These are phyloP conservation scores for Tetrapedia diversipes DNA, from an alignment of 2,888 invertebrate genomes.

Conservation along the genomic window DNA sequence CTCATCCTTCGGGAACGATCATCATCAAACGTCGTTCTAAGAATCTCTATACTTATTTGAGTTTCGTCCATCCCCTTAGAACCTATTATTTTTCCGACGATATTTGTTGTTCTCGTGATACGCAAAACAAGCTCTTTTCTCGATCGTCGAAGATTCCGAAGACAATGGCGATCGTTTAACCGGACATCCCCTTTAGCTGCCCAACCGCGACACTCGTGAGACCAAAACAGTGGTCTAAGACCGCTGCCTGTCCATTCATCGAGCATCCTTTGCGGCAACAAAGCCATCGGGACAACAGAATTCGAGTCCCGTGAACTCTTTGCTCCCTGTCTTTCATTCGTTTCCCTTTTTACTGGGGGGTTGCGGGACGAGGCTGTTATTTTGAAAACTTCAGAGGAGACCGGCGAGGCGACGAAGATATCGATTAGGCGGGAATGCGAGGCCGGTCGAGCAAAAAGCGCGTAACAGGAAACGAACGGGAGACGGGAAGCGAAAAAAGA, in stretches of 20 bases:
- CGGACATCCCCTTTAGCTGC: not conserved
- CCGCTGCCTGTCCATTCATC: conserved; percentile 8
- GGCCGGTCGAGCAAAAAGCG: not conserved
- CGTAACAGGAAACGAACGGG: not conserved
- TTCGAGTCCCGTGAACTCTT: not conserved
- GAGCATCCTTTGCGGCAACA: conserved; percentile 13
- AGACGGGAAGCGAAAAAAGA: too few species aligned
- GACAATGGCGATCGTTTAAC: not conserved
- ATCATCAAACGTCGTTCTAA: too few species aligned
- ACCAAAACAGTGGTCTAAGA: not conserved
- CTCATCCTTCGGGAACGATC: too few species aligned
- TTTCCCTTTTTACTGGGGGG: not conserved
- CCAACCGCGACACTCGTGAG: not conserved
- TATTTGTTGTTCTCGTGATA: not conserved
- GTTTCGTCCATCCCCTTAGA: not conserved
- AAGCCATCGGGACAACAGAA: conserved; percentile 2
- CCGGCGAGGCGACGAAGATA: conserved; percentile 2
- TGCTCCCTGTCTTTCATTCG: not conserved
- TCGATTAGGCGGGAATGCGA: not conserved
- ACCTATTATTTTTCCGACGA: not conserved
- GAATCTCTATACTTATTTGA: too few species aligned
- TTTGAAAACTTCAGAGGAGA: not conserved
- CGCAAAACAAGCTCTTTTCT: not conserved
- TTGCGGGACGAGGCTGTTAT: not conserved
- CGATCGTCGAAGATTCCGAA: not conserved